Base-by-base conservation (phyloP, 2,888 invertebrate species). In the Limulus polyphemus region DNA sequence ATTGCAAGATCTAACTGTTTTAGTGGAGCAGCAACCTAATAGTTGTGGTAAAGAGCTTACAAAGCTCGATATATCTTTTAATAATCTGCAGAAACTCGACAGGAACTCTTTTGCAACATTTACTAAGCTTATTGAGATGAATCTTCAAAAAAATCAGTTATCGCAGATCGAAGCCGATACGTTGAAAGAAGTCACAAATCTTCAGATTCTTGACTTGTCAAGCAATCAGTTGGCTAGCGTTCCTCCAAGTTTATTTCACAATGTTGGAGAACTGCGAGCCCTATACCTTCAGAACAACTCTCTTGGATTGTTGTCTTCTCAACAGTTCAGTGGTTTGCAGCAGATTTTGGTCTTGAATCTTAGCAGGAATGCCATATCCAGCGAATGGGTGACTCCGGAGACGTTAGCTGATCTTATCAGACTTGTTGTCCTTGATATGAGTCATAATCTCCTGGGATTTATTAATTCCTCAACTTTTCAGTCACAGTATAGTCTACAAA, bases 271-370 rank as follows among this genome's bases (percentile, higher is more conserved):
- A 69, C 79, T 93, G 71, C 88, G 88, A 78, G 91, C 92, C 78
- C 85, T 93, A 73, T 87, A 90, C 78, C 79, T 92, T 74, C 89
- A 90, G 77, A 92, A 92, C 78, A 93, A 93, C 80, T 89, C 90
- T 32, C 86, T 94, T 71, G 86, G 86, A 75, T 86, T 87, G 55
- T 80, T 93, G 69, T 87, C 90, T 69, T 88, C 90, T 0, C 87
- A 87, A 69, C 81, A 93, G 60, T 88, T 94, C 51, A 66, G 67
- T 46, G 74, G 74, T 2, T 67, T 75, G 9, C 63, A 75, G 1
- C 80, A 81, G 62, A 75, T 90, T 66, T 78, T 79, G 69, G 78
- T 73, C 17, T 75, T 90, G 11, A 80, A 83, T 72, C 76, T 91
- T 58, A 81, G 83, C 49, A 75, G 82, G 63, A 91, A 91, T 75